These are phyloP conservation scores for Aradus depressus DNA, from an alignment of 2,888 invertebrate species.

Conservation along the genomic window DNA sequence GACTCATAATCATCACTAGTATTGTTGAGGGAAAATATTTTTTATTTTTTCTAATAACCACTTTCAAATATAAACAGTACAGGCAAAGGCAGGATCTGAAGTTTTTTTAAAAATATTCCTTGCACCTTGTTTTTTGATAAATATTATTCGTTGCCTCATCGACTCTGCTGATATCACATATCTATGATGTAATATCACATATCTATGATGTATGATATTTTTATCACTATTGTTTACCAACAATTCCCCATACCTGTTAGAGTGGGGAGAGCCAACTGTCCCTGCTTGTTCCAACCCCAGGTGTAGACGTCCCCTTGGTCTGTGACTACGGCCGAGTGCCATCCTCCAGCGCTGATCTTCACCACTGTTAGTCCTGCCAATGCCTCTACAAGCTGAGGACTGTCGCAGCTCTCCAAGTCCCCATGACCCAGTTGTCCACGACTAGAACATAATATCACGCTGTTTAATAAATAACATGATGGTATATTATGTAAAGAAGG, in stretches of 20 bases:
- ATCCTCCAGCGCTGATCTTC: constrained; percentile 67
- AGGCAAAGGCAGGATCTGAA: too few species aligned
- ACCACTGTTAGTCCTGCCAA: constrained; percentile 61
- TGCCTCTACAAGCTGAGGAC: constrained; percentile 56
- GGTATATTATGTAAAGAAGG: too few species aligned
- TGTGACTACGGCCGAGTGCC: constrained; percentile 74
- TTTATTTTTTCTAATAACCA: not conserved
- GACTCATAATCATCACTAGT: constrained; percentile 2
- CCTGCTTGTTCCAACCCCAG: constrained; percentile 87
- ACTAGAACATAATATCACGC: too few species aligned
- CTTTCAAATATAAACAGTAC: too few species aligned
- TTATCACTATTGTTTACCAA: constrained; percentile 28
- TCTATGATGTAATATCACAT: not conserved
- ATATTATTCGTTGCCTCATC: too few species aligned
- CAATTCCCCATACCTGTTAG: constrained; percentile 33
- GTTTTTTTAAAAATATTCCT: too few species aligned
- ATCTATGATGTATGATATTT: constrained; percentile 3
- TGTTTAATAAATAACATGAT: too few species aligned
- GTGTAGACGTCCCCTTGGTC: constrained; percentile 69
- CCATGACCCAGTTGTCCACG: constrained; percentile 80
- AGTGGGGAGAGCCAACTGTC: constrained; percentile 57
- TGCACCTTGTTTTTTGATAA: too few species aligned
- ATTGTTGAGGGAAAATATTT: too few species aligned
- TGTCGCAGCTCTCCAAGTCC: constrained; percentile 48
- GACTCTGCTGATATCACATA: too few species aligned